Base-by-base conservation (phyloP, 92 coral and sea anemone genomes). In the Porites rus region DNA sequence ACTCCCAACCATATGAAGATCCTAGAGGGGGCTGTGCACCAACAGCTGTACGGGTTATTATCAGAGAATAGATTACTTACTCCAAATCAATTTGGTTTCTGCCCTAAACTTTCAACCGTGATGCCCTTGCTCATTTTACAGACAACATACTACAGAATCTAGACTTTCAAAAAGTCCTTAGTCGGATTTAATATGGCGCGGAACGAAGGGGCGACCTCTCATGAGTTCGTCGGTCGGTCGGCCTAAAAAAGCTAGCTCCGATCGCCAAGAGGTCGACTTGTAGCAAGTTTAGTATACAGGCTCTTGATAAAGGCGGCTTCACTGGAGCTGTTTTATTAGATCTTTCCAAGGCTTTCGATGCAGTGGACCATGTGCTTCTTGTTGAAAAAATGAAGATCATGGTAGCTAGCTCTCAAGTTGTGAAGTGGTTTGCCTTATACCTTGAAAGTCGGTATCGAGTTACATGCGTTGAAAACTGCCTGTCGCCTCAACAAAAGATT, bases 381-480 rank as follows among this genome's bases (percentile, higher is more conserved):
- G 25, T 75, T n/a, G 24, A 10, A 76, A 76, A 76, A 51, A 43
- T 76, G 13, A 76, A 76, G 65, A 10, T 25, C 31, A 76, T 76
- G 19, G 63, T 66, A 21, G 65, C 67, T 18, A 10, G 69, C 31
- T 9, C 18, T 56, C 46, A 76, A 51, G 81, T 56, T 18, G 81
- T 76, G 51, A 25, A n/a, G 46, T 76, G 81, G 81, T 54, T 76
- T 76, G 58, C 65, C 63, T 76, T 69, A 54, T 76, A 53, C 31
- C 81, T 51, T n/a, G 65, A 76, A 13, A 11, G 21, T 24, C 81
- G 69, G 50, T 61, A 51, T 43, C 81, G 51, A 51, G 50, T 76
- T 13, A 54, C 81, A 8, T 22, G 67, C 1, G 62, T 74, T 46
- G 78, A 46, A n/a, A 46, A 38, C 59, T 19, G 9, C 22, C 59